Base-by-base conservation (phyloP, 2,888 invertebrate species). In the Drosophila sordidula region DNA sequence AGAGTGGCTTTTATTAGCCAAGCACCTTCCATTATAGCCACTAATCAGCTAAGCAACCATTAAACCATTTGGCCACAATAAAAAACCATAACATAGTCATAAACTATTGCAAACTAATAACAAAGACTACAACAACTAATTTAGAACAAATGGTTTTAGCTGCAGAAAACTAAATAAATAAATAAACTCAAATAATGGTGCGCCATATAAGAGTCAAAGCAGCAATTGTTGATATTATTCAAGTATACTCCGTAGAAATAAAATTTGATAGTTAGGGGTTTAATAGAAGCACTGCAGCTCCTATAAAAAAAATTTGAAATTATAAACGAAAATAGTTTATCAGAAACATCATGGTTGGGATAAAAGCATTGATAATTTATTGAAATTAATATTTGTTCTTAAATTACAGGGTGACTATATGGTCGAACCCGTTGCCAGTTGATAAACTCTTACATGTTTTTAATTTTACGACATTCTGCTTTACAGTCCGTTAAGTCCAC, bases 401-500 rank as follows among this genome's bases (percentile, higher is more conserved):
- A 22, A 22, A 22, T 22, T 22, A 22, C 22, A 22, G 22, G 22
- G 22, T 22, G 4, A 22, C 22, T 22, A 3, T 4, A 22, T 22
- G 3, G 22, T 22, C 22, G 22, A 22, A 3, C 22, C 22, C 4
- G 22, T 4, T 4, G 1, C 22, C 22, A 22, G 22, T 22, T 22
- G 3, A 4, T 22, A 22, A 22, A 22, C 22, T 22, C 9, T 29
- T 29, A 29, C 42, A 47, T 44, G 47, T 39, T 62, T 32, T 34
- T 46, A 5, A 5, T 55, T 68, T 65, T 56, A 65, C 59, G 52
- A 69, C 51, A 55, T 56, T 68, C 34, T 6, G 51, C 47, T 69
- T 69, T 49, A 64, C 59, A 64, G 51, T 74, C 65, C 49, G 69
- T 64, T 73, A 56, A 59, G 47, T 59, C 36, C 26, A 42, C 12